A percentile compares a stretch with the other conserved stretches of the same genome.
Evolutionary conservation across 1,140 invertebrate species (phyloP).

Genomic region (Magallana gigas): DNA sequence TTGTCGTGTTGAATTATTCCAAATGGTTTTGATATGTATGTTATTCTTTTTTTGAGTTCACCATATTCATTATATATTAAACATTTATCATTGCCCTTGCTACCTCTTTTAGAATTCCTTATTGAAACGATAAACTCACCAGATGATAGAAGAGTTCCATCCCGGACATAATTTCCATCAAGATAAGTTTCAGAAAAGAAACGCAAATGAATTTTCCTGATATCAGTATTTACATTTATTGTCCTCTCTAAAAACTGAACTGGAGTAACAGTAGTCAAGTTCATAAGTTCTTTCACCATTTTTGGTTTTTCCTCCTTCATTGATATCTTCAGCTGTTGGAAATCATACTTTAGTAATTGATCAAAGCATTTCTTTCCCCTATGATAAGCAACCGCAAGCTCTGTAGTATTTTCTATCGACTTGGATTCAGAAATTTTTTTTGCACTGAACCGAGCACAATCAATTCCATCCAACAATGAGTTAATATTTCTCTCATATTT

Average conservation of each 20-base stretch:
- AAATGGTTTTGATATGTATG: not conserved
- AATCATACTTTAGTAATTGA: not conserved
- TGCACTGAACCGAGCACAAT: not conserved
- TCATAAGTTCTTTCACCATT: not conserved
- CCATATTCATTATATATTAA: not conserved
- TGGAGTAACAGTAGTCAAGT: not conserved
- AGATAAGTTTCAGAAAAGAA: not conserved
- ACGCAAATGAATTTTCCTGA: not conserved
- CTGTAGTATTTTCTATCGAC: not conserved
- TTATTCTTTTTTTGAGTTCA: not conserved
- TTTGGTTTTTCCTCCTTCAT: not conserved
- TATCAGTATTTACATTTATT: too few relatives aligned
- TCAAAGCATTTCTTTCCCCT: not conserved
- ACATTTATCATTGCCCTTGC: not conserved
- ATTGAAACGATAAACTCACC: not conserved
- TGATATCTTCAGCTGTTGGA: not conserved
- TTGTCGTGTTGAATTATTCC: not conserved
- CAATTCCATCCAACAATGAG: not conserved
- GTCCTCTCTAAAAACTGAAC: not conserved
- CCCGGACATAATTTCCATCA: not conserved
- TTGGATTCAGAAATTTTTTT: not conserved
- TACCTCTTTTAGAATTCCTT: not conserved
- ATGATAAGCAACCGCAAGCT: not conserved
- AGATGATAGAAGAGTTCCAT: not conserved
- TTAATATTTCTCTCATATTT: not conserved